phyloP scores from a whole-genome alignment of 2,797 vertebrate genomes.

The Onychomys torridus region DNA sequence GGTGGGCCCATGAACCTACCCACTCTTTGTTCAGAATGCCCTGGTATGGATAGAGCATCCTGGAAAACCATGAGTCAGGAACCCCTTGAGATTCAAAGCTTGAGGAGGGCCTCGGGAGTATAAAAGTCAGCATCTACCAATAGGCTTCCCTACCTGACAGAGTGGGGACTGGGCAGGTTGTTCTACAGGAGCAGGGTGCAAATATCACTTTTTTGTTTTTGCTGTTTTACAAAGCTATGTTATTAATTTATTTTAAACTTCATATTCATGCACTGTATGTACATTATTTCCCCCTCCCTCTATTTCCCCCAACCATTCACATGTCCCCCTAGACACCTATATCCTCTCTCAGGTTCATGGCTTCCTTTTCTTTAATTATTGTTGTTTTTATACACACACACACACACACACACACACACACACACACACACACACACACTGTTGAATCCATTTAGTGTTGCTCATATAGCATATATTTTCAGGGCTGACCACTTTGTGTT shows the following conservation, averaged over 20 bases:
- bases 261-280: not conserved
- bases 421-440: not conserved
- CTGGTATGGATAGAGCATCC: not conserved
- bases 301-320: not conserved
- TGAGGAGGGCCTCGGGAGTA: not conserved
- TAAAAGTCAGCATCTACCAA: not conserved
- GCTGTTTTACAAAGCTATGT: not conserved
- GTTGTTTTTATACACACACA: not conserved
- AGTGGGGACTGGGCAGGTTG: accelerated
- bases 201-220: not conserved
- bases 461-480: not conserved
- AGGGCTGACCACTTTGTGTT: not conserved
- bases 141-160: not conserved
- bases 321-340: too few relatives aligned
- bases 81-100: too few relatives aligned
- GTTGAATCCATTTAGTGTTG: not conserved
- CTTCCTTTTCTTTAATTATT: not conserved
- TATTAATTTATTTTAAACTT: not conserved
- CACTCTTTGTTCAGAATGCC: too few relatives aligned
- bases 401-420: not conserved
- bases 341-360: not conserved
- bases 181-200: too few relatives aligned
- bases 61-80: accelerated
- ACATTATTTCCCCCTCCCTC: too few relatives aligned
- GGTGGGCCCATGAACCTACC: not conserved